phyloP scores from a whole-genome alignment of 2,797 vertebrate species.

The Borostomias antarcticus region DNA sequence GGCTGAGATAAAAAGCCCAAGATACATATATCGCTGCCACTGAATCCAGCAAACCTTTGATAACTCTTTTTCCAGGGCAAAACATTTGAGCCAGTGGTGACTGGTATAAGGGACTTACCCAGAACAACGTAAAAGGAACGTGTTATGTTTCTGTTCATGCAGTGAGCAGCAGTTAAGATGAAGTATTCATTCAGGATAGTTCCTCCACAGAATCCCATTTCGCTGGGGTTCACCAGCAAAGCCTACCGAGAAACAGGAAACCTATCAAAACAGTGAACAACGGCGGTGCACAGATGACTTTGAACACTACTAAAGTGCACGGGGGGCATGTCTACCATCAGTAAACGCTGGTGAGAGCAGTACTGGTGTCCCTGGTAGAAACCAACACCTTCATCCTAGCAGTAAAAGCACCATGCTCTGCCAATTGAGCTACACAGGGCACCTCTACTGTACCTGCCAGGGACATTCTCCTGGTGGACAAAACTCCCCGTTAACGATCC shows the following conservation, averaged over 20 bases:
- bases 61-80: too few species aligned
- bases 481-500: slow-evolving; percentile 83
- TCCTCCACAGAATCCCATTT: slow-evolving; percentile 88
- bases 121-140: slow-evolving; percentile 79
- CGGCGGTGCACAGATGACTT: neutral
- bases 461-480: slow-evolving; percentile 81
- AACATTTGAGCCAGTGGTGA: too few species aligned
- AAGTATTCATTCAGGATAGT: slow-evolving; percentile 84
- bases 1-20: too few species aligned
- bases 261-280: neutral
- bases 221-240: slow-evolving; percentile 81
- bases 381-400: neutral
- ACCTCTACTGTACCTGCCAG: slow-evolving; percentile 78
- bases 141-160: slow-evolving; percentile 83
- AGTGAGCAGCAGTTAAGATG: slow-evolving; percentile 91
- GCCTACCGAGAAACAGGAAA: slow-evolving; percentile 70
- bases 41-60: too few species aligned
- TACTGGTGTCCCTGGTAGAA: neutral
- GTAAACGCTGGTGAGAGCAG: neutral
- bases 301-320: neutral
- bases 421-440: too few species aligned
- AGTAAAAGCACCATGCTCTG: neutral
- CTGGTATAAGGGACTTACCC: slow-evolving; percentile 70
- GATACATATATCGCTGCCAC: too few species aligned
- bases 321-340: neutral